Base-by-base conservation (phyloP, 2,888 invertebrate genomes). In the Epirrita christyi region DNA sequence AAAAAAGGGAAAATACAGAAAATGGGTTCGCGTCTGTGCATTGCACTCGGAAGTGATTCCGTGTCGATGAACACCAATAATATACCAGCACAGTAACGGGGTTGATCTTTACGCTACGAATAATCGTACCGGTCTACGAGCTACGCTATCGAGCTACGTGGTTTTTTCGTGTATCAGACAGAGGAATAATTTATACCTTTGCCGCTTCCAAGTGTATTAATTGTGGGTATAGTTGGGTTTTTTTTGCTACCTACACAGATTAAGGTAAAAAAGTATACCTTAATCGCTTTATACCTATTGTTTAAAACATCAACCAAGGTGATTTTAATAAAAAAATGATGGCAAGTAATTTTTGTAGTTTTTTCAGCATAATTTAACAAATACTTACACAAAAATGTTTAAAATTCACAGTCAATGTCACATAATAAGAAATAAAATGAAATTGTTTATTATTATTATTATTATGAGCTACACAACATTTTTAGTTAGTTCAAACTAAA, bases 51-150 rank as follows among this genome's bases (percentile, higher is more conserved):
- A 51, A 48, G 48, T 54, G 48, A 63, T 62, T 70, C 47, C 56
- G 51, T 66, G 59, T 63, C 68, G 63, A 63, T 67, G 63, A 66
- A 67, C 69, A 70, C 59, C 63, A 72, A 67, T 64, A 58, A 58
- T 65, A 61, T 66, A 64, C 59, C 60, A 55, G 56, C 50, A 49
- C 50, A 53, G n/a, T n/a, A 66, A 72, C 63, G 47, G n/a, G n/a
- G 63, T 70, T 69, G 61, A 63, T 66, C 67, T 65, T 61, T 57
- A 61, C 55, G 68, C 71, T 70, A 74, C 71, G 68, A 60, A 55
- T 40, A 60, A 53, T 68, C 70, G 75, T 75, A 76, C 42, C 44
- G n/a, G n/a, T 63, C 70, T 74, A 74, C 74, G 64, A 41, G 41
- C 45, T 51, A 48, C 48, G 53, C 48, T 58, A 53, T 45, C 64